Evolutionary conservation across 1,140 invertebrate species (phyloP).

Genomic region (Zaprionus taronus): DNA sequence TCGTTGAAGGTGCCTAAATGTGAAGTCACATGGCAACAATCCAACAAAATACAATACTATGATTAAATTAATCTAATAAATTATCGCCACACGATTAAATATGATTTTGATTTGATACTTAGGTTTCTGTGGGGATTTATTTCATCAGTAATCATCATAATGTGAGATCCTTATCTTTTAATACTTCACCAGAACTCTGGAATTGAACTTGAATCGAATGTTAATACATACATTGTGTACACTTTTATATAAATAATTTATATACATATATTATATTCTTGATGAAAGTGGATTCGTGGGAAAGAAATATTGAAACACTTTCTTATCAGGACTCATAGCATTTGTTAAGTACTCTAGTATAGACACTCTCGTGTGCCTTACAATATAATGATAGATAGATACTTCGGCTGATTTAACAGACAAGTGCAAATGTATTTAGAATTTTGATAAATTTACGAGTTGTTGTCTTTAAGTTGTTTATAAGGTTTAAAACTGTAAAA

Average conservation of each 20-base stretch:
- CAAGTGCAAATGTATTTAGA: too few species aligned
- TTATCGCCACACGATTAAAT: conserved; percentile 33
- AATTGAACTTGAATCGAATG: neutral
- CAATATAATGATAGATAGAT: conserved; percentile 26
- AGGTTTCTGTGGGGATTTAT: neutral
- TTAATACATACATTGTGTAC: neutral
- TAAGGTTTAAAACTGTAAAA: neutral
- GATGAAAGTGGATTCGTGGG: conserved; percentile 24
- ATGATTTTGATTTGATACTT: conserved; percentile 33
- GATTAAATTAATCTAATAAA: conserved; percentile 42
- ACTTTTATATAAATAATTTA: neutral
- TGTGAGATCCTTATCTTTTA: conserved; percentile 18
- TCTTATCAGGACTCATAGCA: conserved; percentile 24
- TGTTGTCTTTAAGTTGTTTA: too few species aligned
- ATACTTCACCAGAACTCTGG: neutral
- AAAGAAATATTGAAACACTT: conserved; percentile 24
- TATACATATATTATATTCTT: conserved; percentile 2
- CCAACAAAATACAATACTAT: conserved; percentile 20
- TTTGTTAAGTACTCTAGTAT: conserved; percentile 5
- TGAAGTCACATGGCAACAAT: conserved; percentile 21
- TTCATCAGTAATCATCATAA: conserved; percentile 23
- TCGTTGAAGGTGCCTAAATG: neutral
- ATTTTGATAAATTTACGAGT: too few species aligned
- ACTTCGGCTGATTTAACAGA: neutral
- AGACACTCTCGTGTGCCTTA: neutral